Base-by-base conservation (phyloP, 2,113 vertebrate genomes). In the Ranitomeya variabilis region DNA sequence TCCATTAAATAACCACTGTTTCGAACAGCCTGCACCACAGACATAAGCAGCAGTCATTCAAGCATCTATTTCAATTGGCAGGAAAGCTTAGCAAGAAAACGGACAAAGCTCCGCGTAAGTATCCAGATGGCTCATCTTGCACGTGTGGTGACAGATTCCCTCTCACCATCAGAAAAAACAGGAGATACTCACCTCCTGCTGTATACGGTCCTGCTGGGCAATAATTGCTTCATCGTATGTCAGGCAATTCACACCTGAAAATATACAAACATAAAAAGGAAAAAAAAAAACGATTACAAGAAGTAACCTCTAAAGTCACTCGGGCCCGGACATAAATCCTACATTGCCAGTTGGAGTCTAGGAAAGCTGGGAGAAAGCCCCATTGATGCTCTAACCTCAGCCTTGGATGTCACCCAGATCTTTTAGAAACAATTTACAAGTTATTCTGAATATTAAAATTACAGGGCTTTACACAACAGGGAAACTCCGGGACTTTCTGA, bases 141-240 rank as follows among this genome's bases (percentile, higher is more conserved):
- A 79, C 52, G 6, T 23, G 52, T 60, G 2, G 12, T 18, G 26
- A 37, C 15, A 60, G 26, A 19, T 54, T 79, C 19, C 21, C 77
- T 55, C 10, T 45, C 4, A 16, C 21, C 6, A 8, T 64, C 23
- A 82, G 18, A 55, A 15, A 18, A 23, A 4, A 9, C 8, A n/a
- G 13, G 10, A 8, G 0, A 45, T n/a, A 84, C 95, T 95, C 90
- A 98, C 97, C 96, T 98, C 97, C 81, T 98, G 97, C 92, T 98
- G 97, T 93, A 98, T 98, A 90, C 97, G 95, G 92, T 98, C 97
- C 92, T 98, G 97, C 89, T 98, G 97, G 87, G 97, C 97, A 91
- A 98, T 97, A 78, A 98, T 98, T 90, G 97, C 97, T 93, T 98
- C 97, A 59, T 97, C 97, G 8, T 97, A 96, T 0, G 97, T 96